Evolutionary conservation across 2,113 vertebrate species (phyloP), one percentile per base, ranked within the genome.

Genomic region (Rhineura floridana): DNA sequence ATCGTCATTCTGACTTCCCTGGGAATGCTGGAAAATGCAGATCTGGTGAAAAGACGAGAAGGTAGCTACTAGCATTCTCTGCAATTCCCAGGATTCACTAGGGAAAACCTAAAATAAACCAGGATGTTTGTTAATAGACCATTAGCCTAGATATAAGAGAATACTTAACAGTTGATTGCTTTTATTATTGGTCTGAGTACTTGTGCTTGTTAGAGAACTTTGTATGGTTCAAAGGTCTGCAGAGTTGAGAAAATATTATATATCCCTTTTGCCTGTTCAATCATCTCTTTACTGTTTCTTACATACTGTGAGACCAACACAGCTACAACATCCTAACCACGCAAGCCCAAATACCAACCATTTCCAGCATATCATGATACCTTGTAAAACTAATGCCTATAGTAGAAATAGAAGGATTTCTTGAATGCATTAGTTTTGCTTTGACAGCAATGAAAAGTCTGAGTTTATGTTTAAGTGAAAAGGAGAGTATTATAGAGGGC

Each of bases 391-490:
- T 55, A 80, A 70, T 87, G 6, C 21, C 67, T 91, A 13, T 52
- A 21, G 67, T 1, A 87, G 11, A 2, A 81, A 36, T 19, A 87
- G n/a, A 28, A 50, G 85, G 76, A 88, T 46, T 23, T 87, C 78
- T 46, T 36, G 59, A 13, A 80, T 39, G 70, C 46, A 30, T 12
- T 10, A 7, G 13, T 10, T 1, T 85, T 21, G 0, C 4, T 0
- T 4, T 62, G 79, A 85, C 87, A 83, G 63, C 72, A 90, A 8
- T 44, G n/a, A 10, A 78, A 76, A 55, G 28, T 3, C 0, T 0
- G 10, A 39, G 5, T 42, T 30, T 79, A 55, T 23, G 39, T 0
- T 30, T 79, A 55, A 28, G 39, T 0, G 0, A 48, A 15, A 88
- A 28, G 15, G 55, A 77, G 52, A 46, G 42, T 21, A 73, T 0